phyloP scores from a whole-genome alignment of 2,113 vertebrate species.

The Paralichthys olivaceus region DNA sequence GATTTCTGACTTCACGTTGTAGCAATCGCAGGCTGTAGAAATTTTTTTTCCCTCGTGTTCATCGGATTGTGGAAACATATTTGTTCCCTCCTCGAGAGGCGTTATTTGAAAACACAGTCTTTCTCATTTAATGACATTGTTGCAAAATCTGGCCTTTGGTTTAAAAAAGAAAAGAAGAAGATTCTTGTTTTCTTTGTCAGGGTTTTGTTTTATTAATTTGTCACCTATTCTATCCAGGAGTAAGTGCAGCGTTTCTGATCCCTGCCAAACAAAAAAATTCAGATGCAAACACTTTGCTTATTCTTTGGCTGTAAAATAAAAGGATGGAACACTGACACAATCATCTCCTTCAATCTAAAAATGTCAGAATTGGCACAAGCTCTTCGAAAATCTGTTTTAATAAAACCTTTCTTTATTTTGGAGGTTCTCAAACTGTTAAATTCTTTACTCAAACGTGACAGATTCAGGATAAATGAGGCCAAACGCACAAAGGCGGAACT shows the following conservation, averaged over 20 bases:
- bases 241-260: constrained; percentile 28
- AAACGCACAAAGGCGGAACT: constrained; percentile 72
- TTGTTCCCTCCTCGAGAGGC: neutral
- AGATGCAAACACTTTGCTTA: constrained; percentile 16
- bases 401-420: constrained; percentile 10
- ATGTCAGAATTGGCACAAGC: constrained; percentile 35
- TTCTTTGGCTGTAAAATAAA: constrained; percentile 43
- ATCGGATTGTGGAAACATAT: neutral
- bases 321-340: constrained; percentile 13
- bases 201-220: constrained; percentile 43
- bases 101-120: neutral
- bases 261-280: constrained; percentile 39
- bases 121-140: neutral
- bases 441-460: constrained; percentile 18
- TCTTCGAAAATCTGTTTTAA: constrained; percentile 9
- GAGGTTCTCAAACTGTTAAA: constrained; percentile 11
- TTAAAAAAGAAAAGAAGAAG: constrained; percentile 22
- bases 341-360: constrained; percentile 48
- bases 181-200: constrained; percentile 48
- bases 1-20: constrained; percentile 73
- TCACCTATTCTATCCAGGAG: constrained; percentile 55
- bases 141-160: constrained; percentile 36
- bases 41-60: constrained; percentile 8
- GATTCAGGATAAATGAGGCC: constrained; percentile 38
- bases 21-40: neutral